Evolutionary conservation across 2,888 invertebrate genomes (phyloP).

Genomic region (Scotopteryx bipunctaria): DNA sequence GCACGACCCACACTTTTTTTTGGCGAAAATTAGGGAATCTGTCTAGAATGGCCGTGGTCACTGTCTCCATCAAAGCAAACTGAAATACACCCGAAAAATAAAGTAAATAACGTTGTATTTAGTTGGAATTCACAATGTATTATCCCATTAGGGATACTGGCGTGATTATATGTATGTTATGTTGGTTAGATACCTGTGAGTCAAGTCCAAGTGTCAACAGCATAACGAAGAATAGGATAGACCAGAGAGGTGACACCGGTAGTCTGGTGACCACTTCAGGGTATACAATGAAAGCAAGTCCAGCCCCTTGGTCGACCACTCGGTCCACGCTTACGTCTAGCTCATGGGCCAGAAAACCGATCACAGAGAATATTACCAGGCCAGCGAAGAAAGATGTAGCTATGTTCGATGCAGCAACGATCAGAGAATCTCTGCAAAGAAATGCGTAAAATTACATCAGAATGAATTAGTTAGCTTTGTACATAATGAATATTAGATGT

Average conservation of each 20-base stretch:
- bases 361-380: conserved; percentile 90
- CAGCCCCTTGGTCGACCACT: conserved; percentile 90
- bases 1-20: conserved; percentile 88
- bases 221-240: conserved; percentile 92
- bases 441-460: background rate
- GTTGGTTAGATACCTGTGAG: conserved; percentile 78
- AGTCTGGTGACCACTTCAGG: conserved; percentile 91
- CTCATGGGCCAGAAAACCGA: conserved; percentile 91
- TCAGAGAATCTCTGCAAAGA: conserved; percentile 86
- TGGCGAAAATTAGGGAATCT: conserved; percentile 87
- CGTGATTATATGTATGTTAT: background rate
- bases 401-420: conserved; percentile 90
- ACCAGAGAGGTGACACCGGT: conserved; percentile 92
- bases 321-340: conserved; percentile 86
- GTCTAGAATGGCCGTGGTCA: conserved; percentile 90
- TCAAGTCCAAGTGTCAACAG: conserved; percentile 88
- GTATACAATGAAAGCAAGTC: conserved; percentile 93
- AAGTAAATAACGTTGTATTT: too few relatives aligned
- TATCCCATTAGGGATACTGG: background rate
- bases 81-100: too few relatives aligned
- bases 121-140: too few relatives aligned
- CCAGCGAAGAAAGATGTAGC: conserved; percentile 92
- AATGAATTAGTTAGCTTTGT: too few relatives aligned
- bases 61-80: conserved; percentile 90
- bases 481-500: background rate